phyloP scores from a whole-genome alignment of 2,113 vertebrate genomes.

The Centropus bengalensis region DNA sequence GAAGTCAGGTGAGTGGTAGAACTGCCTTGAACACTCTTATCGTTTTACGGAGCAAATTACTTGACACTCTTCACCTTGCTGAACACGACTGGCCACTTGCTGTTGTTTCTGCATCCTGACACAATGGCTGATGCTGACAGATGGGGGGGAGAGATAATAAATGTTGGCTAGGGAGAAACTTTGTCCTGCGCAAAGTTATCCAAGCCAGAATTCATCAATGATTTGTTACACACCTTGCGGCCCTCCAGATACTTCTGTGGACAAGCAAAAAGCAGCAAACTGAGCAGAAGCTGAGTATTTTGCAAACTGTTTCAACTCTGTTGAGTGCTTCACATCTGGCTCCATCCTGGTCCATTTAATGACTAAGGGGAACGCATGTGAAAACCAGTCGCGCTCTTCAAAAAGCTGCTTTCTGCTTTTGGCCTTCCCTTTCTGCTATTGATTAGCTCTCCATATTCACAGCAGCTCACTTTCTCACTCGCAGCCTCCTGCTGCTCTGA shows the following conservation, averaged over 20 bases:
- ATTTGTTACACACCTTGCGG: background rate
- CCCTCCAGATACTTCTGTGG: background rate
- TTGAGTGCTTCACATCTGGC: background rate
- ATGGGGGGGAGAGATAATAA: background rate
- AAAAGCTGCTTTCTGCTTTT: background rate
- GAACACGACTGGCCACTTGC: background rate
- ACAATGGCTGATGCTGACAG: background rate
- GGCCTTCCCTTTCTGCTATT: background rate
- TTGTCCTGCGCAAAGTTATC: background rate
- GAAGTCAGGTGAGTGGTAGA: background rate
- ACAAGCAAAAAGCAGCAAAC: background rate
- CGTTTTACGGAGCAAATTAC: background rate
- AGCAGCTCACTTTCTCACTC: background rate
- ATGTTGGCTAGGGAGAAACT: background rate
- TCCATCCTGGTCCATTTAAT: background rate
- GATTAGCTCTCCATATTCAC: background rate
- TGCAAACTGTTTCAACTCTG: background rate
- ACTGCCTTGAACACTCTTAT: rapidly evolving
- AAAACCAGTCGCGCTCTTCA: background rate
- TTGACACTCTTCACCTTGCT: background rate
- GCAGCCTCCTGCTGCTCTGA: background rate
- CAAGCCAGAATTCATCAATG: background rate
- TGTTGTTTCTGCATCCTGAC: background rate
- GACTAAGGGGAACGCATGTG: background rate
- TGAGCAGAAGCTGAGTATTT: background rate